Conservation (phyloP, 2,113 vertebrate species). For the Epinephelus cyanopodus region DNA sequence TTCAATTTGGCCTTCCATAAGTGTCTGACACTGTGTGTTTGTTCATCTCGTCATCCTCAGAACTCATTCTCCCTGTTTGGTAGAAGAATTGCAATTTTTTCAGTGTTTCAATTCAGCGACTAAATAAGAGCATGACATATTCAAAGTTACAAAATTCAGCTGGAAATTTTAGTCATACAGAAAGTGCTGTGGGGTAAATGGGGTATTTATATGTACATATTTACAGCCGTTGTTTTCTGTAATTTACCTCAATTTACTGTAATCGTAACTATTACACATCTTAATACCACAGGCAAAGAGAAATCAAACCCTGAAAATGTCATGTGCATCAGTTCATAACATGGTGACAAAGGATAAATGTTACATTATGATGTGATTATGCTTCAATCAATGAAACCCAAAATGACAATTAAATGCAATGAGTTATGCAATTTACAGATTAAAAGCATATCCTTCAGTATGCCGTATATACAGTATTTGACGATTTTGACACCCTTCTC, state of each 20-base stretch:
- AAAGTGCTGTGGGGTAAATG: neutral
- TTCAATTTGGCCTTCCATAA: neutral
- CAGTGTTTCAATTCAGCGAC: neutral
- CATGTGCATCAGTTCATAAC: neutral
- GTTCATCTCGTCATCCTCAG: neutral
- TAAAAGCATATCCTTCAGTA: neutral
- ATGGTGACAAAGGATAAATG: neutral
- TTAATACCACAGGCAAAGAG: neutral
- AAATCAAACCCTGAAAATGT: neutral
- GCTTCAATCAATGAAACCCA: neutral
- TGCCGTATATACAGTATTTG: neutral
- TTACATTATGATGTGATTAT: neutral
- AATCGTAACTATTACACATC: neutral
- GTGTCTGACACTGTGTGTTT: neutral
- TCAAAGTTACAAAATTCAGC: neutral
- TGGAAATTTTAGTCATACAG: neutral
- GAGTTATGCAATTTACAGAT: neutral
- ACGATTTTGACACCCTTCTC: neutral
- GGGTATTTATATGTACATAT: neutral
- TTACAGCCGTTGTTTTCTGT: neutral
- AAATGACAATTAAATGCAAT: neutral
- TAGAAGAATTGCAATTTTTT: neutral
- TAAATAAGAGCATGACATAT: neutral
- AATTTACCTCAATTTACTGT: neutral
- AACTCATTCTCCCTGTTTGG: neutral